Base-by-base conservation (phyloP, 2,113 vertebrate genomes). In the Otus sunia region DNA sequence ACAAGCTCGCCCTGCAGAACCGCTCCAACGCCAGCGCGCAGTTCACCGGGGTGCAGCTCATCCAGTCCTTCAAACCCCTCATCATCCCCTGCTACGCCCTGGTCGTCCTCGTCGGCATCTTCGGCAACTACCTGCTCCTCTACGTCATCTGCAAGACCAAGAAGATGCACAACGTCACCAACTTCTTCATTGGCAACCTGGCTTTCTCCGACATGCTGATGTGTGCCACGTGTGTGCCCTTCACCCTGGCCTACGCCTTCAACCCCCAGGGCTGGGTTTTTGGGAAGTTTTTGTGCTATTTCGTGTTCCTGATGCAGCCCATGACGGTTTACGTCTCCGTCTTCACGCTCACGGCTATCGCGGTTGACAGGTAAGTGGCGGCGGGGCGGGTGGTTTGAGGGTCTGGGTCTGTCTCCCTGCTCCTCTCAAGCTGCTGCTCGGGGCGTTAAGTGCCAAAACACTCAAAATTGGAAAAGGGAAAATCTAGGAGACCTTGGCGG, bases 121-220 rank as follows among this genome's bases (percentile, higher is more conserved):
- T 99, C 0, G 99, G 99, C 55, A 99, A 99, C 97, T 99, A 99
- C 80, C 97, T 99, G 92, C 98, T 99, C 67, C 98, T 99, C 39
- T 99, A 99, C 3, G 98, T 99, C 94, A 99, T 99, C 90, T 99
- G 99, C 84, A 97, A 97, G 96, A 98, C 98, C 45, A 98, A 98
- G 94, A 99, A 98, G 97, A 99, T 99, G 99, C 98, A 99, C 98
- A 99, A 99, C 3, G 98, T 99, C 94, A 99, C 98, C 97, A 99
- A 99, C 98, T 99, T 99, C 90, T 99, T 99, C 89, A 99, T 99
- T 13, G 99, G 99, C 22, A 99, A 99, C 97, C 94, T 99, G 97
- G 99, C 99, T 26, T 99, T 99, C 96, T 99, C 99, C 0, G 99
- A 99, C 97, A 99, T 99, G 99, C 97, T 99, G 91, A 99, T 99